A percentile compares a stretch with the other conserved stretches of the same genome.
Evolutionary conservation across 2,888 invertebrate species (phyloP).

Genomic region (Parnassius glacialis): DNA sequence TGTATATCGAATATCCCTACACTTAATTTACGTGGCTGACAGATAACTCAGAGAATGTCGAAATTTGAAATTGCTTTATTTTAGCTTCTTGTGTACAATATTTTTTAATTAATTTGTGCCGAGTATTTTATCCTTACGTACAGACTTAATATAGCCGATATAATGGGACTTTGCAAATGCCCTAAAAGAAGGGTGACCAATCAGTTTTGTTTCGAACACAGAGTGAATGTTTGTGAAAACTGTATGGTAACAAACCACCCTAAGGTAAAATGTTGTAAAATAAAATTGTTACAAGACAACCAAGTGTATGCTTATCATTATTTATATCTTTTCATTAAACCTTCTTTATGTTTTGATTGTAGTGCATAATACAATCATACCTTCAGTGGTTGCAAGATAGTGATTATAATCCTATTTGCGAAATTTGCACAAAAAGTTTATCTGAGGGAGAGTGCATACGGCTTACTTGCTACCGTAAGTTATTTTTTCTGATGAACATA

Average conservation of each 20-base stretch:
- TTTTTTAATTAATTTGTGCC: too few relatives aligned
- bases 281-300: not conserved
- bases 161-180: constrained; percentile 99
- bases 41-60: constrained; percentile 15
- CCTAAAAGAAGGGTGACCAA: constrained; percentile 98
- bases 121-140: too few relatives aligned
- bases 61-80: too few relatives aligned
- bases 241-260: constrained; percentile 98
- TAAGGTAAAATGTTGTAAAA: constrained; percentile 83
- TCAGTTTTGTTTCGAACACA: constrained; percentile 99
- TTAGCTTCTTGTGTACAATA: too few relatives aligned
- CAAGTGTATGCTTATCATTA: not conserved
- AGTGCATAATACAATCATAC: constrained; percentile 99
- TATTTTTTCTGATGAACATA: not conserved
- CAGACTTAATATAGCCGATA: constrained; percentile 31
- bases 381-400: constrained; percentile 98
- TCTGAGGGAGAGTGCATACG: constrained; percentile 92
- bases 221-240: constrained; percentile 99
- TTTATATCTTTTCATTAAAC: not conserved
- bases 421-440: constrained; percentile 91
- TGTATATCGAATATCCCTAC: too few relatives aligned
- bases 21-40: constrained; percentile 39
- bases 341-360: constrained; percentile 47
- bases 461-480: constrained; percentile 95
- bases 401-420: constrained; percentile 97